Conservation (phyloP, 2,888 invertebrate species). For the Patella caerulea region DNA sequence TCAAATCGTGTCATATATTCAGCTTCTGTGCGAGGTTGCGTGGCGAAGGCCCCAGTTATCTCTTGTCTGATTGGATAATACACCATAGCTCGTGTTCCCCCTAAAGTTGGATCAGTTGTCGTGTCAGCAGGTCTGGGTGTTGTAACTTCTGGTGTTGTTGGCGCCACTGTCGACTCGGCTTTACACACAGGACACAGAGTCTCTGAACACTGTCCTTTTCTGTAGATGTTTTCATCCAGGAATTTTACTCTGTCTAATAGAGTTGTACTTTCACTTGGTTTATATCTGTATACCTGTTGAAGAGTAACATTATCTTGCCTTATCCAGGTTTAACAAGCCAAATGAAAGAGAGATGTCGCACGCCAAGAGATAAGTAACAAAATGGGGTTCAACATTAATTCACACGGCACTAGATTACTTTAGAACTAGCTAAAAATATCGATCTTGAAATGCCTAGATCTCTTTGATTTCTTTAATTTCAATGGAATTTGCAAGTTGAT, state of each 20-base stretch:
- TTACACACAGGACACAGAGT: constrained; percentile 48
- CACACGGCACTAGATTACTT: no score
- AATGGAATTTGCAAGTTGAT: no score
- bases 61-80: constrained; percentile 47
- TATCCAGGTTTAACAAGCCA: no score
- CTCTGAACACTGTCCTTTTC: constrained; percentile 34
- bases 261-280: neutral
- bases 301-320: no score
- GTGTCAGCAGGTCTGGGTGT: constrained; percentile 27
- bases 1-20: constrained; percentile 44
- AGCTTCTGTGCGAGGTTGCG: neutral
- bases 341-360: no score
- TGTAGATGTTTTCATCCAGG: constrained; percentile 17
- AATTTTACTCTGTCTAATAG: neutral
- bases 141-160: constrained; percentile 24
- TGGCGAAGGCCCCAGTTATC: constrained; percentile 53
- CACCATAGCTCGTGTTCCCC: constrained; percentile 32
- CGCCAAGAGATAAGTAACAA: no score
- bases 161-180: constrained; percentile 20
- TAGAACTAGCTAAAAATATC: no score
- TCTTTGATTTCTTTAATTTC: no score
- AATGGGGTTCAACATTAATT: no score
- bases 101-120: constrained; percentile 37
- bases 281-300: constrained; percentile 13
- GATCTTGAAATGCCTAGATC: no score